These are phyloP conservation scores for Protonibea diacanthus DNA, from an alignment of 2,797 vertebrate genomes.

Conservation along the genomic window DNA sequence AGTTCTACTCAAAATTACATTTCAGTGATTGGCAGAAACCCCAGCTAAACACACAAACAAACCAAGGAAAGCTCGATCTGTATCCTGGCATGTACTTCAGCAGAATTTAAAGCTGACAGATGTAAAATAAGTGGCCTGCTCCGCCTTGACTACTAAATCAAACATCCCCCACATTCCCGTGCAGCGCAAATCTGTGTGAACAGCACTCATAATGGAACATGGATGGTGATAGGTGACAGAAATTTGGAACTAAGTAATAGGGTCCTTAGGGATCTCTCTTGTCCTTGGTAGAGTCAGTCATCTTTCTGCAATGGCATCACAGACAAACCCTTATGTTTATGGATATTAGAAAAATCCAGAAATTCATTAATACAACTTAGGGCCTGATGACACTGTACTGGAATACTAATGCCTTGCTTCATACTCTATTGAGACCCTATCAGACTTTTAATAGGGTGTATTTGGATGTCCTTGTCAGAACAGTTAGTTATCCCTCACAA, in stretches of 20 bases:
- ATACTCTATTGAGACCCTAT: conserved; percentile 8
- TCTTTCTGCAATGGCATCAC: conserved; percentile 3
- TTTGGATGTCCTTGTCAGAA: conserved; percentile 33
- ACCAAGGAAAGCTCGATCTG: conserved; percentile 32
- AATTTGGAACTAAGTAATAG: conserved; percentile 16
- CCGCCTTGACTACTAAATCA: conserved; percentile 38
- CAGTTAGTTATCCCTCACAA: conserved; percentile 8
- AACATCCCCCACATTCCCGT: conserved; percentile 6
- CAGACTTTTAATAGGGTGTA: conserved; percentile 6
- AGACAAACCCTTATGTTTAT: conserved; percentile 36
- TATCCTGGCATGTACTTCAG: conserved; percentile 37
- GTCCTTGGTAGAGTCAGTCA: conserved; percentile 36
- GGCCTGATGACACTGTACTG: neutral
- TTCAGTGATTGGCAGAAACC: conserved; percentile 37
- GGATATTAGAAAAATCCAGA: conserved; percentile 36
- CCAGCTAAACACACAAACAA: conserved; percentile 32
- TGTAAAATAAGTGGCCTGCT: conserved; percentile 40
- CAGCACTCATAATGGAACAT: conserved; percentile 10
- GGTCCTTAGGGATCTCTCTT: conserved; percentile 23
- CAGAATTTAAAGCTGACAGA: conserved; percentile 49
- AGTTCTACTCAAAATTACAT: conserved; percentile 33
- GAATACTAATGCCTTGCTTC: conserved; percentile 38
- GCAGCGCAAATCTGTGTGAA: conserved; percentile 19
- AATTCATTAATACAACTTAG: conserved; percentile 42
- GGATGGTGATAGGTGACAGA: conserved; percentile 30